Evolutionary conservation across 2,888 invertebrate genomes (phyloP), one percentile per base, ranked within the genome.

Genomic region (Harpalus rubripes): DNA sequence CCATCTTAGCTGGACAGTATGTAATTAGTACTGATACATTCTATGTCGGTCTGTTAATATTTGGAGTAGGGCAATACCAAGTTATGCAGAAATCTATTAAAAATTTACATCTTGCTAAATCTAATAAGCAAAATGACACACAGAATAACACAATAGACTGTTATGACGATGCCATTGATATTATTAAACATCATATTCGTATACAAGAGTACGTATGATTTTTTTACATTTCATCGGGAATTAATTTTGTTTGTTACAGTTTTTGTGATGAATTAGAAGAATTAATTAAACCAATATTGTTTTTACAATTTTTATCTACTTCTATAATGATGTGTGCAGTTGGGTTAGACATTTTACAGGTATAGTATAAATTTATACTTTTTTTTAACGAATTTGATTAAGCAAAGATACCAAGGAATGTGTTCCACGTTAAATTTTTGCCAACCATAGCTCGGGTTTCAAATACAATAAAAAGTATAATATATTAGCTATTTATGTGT

Each of bases 101-200:
- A 74, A 41, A 41, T 7, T 41, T 74, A 41, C 74, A 74, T 74
- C 12, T 15, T 44, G 12, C 7, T 15, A 18, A 8, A 52, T 52
- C 1, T 12, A 52, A 52, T 52, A 52, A 12, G 10, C 8, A 32
- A 32, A 32, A 32, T 32, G 32, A 32, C 5, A 26, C 2, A 68
- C n/a, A 52, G 52, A 32, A 12, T 7, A 41, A 39, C 7, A 7
- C 18, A 8, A 26, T 44, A 18, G 52, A 26, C 10, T 41, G 41
- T 18, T 41, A 68, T 8, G 68, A 68, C 7, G 52, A 82, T 18
- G 44, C 65, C n/a, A 56, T 65, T 68, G 26, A 68, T 16, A 41
- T 39, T 52, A 22, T 82, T 15, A 68, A 65, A 44, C 82, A 68
- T 68, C 82, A 82, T 82, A 82, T 41, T 26, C 39, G 63, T 44